A percentile compares a stretch with the other conserved stretches of the same genome.
These are phyloP conservation scores for Bucco capensis DNA, from an alignment of 2,113 vertebrate genomes.

Conservation along the genomic window DNA sequence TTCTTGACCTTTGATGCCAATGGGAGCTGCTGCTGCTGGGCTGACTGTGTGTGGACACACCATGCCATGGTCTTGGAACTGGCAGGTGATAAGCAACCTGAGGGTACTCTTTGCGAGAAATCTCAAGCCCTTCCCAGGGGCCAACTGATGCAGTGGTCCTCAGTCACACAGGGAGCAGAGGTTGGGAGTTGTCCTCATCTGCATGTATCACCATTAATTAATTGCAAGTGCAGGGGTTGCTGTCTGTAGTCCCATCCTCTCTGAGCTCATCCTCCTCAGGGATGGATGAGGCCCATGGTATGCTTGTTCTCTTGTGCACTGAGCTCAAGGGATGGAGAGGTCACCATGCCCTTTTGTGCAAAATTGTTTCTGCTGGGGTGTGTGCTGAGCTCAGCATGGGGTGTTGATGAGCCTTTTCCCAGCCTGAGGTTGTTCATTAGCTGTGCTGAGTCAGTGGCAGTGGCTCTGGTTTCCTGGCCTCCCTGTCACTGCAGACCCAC, in stretches of 20 bases:
- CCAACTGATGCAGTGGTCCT: neutral
- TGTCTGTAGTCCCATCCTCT: neutral
- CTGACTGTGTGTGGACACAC: neutral
- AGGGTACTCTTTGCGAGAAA: neutral
- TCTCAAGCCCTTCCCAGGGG: neutral
- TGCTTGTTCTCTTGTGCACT: neutral
- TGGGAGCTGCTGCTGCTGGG: neutral
- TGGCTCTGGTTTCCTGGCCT: neutral
- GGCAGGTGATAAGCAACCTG: fast-evolving
- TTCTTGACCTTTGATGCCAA: neutral
- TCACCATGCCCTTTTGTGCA: neutral
- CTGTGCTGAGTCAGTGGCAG: neutral
- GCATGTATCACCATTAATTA: neutral
- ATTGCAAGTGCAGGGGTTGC: neutral
- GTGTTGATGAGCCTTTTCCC: neutral
- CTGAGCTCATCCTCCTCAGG: neutral
- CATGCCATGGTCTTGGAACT: neutral
- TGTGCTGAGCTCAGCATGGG: neutral
- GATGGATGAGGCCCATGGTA: neutral
- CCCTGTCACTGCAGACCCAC: neutral
- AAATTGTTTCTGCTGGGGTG: fast-evolving
- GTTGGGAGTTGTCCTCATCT: neutral
- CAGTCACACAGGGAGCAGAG: neutral
- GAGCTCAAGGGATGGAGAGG: neutral
- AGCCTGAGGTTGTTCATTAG: neutral